These are phyloP conservation scores for Coenonympha arcania DNA, from an alignment of 2,888 invertebrate species.

Conservation along the genomic window DNA sequence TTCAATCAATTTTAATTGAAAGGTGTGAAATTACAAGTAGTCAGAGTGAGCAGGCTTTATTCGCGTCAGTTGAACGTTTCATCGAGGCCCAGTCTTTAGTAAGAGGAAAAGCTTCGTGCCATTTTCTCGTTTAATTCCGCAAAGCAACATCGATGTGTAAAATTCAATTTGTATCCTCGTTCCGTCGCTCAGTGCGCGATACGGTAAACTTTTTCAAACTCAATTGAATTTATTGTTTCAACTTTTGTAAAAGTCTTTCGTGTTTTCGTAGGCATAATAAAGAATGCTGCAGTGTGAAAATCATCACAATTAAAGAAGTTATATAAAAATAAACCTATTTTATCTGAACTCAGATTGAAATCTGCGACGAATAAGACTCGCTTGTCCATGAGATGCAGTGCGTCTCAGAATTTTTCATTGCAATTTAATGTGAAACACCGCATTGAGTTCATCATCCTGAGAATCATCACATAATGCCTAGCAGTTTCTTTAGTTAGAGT, in stretches of 20 bases:
- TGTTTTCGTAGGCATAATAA: neutral
- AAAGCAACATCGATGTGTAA: slow-evolving; percentile 19
- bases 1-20: too few species aligned
- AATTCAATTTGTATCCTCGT: slow-evolving; percentile 21
- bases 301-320: too few species aligned
- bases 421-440: too few species aligned
- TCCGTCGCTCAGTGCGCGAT: slow-evolving; percentile 2
- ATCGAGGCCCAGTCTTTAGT: slow-evolving; percentile 21
- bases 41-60: slow-evolving; percentile 13
- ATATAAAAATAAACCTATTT: too few species aligned
- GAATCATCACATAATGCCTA: too few species aligned
- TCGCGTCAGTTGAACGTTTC: slow-evolving; percentile 18
- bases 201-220: slow-evolving; percentile 9
- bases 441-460: too few species aligned
- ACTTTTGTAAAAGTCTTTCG: neutral
- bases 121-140: slow-evolving; percentile 17
- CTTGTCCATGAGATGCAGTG: too few species aligned
- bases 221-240: slow-evolving; percentile 5
- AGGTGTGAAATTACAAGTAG: neutral
- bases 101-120: slow-evolving; percentile 22
- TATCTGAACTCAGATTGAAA: too few species aligned
- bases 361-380: too few species aligned
- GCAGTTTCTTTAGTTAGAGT: too few species aligned
- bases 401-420: too few species aligned
- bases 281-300: too few species aligned